phyloP scores from a whole-genome alignment of 2,797 vertebrate genomes.

The Linurgus olivaceus region DNA sequence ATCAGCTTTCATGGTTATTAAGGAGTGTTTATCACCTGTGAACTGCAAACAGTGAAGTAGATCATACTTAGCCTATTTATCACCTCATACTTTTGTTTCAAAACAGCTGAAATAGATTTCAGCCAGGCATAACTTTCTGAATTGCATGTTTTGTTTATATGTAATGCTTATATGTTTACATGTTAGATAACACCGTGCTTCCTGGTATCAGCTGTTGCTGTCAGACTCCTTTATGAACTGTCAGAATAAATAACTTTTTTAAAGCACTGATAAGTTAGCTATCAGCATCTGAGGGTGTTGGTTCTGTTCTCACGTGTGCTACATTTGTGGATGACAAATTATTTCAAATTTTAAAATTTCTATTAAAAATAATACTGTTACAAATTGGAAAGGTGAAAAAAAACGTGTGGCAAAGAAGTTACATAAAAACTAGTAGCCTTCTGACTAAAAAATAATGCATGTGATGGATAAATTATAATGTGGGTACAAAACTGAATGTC shows the following conservation, averaged over 20 bases:
- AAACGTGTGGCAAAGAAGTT: neutral
- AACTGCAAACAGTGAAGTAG: neutral
- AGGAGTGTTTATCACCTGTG: neutral
- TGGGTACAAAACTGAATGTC: neutral
- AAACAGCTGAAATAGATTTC: neutral
- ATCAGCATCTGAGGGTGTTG: neutral
- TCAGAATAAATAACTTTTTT: neutral
- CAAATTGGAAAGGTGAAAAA: neutral
- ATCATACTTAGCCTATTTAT: neutral
- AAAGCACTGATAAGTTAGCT: neutral
- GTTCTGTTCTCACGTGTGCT: neutral
- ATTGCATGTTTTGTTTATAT: neutral
- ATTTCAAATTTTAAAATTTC: neutral
- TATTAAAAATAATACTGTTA: neutral
- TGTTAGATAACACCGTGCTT: neutral
- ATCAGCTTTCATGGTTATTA: neutral
- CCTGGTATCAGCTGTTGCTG: neutral
- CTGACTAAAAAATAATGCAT: neutral
- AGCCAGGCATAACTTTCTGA: neutral
- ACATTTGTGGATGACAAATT: fast-evolving
- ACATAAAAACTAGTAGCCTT: neutral
- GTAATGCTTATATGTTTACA: neutral
- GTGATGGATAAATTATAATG: neutral
- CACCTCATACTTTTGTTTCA: neutral
- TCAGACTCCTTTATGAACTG: neutral